phyloP scores from a whole-genome alignment of 1,140 invertebrate species.

The Sycobia sp. region DNA sequence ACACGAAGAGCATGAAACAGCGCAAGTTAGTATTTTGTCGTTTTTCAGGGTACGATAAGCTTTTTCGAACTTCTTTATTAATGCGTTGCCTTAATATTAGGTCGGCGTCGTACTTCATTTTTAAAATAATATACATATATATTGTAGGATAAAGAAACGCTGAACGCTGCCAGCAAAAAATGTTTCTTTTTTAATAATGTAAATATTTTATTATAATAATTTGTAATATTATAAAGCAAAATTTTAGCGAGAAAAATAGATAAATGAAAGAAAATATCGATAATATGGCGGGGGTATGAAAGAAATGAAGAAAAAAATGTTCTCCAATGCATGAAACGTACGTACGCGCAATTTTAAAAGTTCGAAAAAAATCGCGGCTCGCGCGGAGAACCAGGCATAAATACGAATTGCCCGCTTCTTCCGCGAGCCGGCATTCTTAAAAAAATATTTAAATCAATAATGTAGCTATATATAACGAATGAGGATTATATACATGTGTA shows the following conservation, averaged over 20 bases:
- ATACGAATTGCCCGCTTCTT: slow-evolving; percentile 54
- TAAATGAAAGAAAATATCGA: slow-evolving; percentile 19
- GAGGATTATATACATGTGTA: slow-evolving; percentile 47
- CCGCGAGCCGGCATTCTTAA: slow-evolving; percentile 59
- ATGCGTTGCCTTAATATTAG: neutral
- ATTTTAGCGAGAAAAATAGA: slow-evolving; percentile 20
- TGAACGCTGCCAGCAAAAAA: neutral
- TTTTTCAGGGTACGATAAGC: slow-evolving; percentile 13
- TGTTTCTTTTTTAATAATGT: slow-evolving; percentile 13
- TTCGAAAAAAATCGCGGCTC: slow-evolving; percentile 58
- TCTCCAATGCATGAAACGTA: slow-evolving; percentile 43
- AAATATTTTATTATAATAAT: slow-evolving; percentile 25
- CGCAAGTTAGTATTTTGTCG: slow-evolving; percentile 11
- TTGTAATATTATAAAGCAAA: slow-evolving; percentile 17
- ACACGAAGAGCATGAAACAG: slow-evolving; percentile 16
- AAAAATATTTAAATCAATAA: slow-evolving; percentile 43
- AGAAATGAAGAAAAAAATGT: slow-evolving; percentile 35
- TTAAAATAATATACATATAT: neutral
- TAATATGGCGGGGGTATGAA: slow-evolving; percentile 25
- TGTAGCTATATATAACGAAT: slow-evolving; percentile 42
- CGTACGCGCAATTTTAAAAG: slow-evolving; percentile 58
- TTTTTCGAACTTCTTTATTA: slow-evolving; percentile 7
- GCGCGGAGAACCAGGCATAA: slow-evolving; percentile 58
- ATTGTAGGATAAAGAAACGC: neutral
- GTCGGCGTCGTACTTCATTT: neutral